Conservation (phyloP, 2,888 invertebrate species). For the Tinea trinotella region DNA sequence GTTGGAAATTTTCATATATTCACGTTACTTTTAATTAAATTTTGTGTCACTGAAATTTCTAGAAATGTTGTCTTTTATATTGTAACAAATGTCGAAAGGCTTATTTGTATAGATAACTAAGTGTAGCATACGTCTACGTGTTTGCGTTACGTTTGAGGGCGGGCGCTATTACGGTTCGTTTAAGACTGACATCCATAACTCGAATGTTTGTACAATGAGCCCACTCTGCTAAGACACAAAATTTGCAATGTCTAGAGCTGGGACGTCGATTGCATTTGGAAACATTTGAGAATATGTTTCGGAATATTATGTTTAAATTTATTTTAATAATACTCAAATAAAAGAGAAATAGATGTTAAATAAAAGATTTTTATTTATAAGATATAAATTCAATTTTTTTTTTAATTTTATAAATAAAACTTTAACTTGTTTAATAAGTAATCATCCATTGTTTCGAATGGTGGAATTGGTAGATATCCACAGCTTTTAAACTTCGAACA, state of each 20-base stretch:
- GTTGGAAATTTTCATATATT: neutral
- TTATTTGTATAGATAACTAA: neutral
- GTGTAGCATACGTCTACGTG: neutral
- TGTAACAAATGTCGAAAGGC: neutral
- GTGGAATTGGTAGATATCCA: no score
- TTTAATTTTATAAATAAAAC: no score
- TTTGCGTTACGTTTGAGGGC: constrained; percentile 3
- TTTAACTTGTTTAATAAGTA: no score
- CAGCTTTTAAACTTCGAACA: no score
- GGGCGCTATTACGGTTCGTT: constrained; percentile 52
- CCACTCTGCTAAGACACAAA: constrained; percentile 45
- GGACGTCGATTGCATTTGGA: neutral
- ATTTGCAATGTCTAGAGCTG: neutral
- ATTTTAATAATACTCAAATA: no score
- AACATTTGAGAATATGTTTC: constrained; percentile 26
- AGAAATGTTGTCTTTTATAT: neutral
- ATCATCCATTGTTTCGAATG: no score
- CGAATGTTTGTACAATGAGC: constrained; percentile 53
- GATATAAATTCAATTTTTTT: no score
- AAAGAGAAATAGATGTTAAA: no score
- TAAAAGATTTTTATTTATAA: no score
- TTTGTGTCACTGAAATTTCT: neutral
- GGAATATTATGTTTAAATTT: constrained; percentile 45
- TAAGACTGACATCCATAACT: constrained; percentile 67
- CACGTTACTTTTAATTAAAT: constrained; percentile 4